Conservation (phyloP, 2,113 vertebrate species). For the Myocastor coypus region DNA sequence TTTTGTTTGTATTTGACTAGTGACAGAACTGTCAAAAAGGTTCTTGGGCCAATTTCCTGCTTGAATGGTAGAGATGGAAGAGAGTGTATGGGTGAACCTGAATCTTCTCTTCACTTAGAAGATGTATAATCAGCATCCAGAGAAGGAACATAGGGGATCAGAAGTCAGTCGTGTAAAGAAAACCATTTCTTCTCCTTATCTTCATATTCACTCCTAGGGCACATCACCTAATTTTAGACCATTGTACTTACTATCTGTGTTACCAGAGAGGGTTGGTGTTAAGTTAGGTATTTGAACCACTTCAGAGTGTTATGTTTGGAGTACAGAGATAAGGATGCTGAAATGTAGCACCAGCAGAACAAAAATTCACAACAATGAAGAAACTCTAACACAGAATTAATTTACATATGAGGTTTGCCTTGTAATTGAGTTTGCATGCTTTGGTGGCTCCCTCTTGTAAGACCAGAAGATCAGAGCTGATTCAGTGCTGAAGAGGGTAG, state of each 20-base stretch:
- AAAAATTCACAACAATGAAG: background rate
- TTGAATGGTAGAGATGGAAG: background rate
- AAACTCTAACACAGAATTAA: background rate
- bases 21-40: background rate
- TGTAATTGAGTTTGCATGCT: background rate
- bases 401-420: background rate
- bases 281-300: background rate
- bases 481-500: background rate
- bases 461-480: background rate
- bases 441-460: background rate
- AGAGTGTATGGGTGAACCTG: background rate
- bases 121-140: background rate
- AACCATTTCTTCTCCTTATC: background rate
- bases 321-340: background rate
- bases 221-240: background rate
- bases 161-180: background rate
- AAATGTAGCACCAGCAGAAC: background rate
- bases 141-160: background rate
- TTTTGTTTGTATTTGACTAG: background rate
- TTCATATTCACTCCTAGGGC: background rate
- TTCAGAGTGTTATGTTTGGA: background rate
- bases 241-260: background rate
- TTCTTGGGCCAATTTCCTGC: background rate
- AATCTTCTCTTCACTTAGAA: background rate
- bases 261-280: background rate